Evolutionary conservation across 2,113 vertebrate genomes (phyloP).

Genomic region (Pterocles orientalis): DNA sequence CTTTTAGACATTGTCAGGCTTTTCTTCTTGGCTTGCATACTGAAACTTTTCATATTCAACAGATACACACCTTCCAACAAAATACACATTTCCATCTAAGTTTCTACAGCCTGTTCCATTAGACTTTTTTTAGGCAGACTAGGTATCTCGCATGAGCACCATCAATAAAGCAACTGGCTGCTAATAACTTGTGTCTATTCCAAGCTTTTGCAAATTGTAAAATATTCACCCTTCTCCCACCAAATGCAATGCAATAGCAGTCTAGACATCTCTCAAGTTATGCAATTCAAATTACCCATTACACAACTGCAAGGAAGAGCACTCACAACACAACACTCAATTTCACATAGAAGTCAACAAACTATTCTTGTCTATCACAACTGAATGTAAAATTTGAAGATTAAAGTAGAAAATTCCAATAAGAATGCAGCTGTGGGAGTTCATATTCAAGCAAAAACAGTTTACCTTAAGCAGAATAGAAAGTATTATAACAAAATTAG

Average conservation of each 20-base stretch:
- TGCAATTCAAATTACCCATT: constrained; percentile 23
- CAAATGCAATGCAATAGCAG: constrained; percentile 14
- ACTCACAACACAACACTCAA: background rate
- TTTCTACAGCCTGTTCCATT: background rate
- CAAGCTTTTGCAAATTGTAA: background rate
- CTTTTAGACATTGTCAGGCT: background rate
- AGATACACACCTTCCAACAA: background rate
- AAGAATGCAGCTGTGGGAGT: background rate
- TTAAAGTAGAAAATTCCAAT: background rate
- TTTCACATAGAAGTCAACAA: background rate
- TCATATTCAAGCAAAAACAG: background rate
- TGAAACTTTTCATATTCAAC: background rate
- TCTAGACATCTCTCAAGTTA: constrained; percentile 33
- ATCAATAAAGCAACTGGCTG: background rate
- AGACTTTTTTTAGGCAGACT: background rate
- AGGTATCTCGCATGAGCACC: background rate
- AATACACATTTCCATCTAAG: background rate
- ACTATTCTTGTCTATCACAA: background rate
- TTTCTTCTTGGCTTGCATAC: background rate
- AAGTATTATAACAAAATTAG: background rate
- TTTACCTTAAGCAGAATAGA: background rate
- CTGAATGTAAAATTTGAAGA: background rate
- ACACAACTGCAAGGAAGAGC: background rate
- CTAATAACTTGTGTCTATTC: background rate
- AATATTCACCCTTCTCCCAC: constrained; percentile 19